These are phyloP conservation scores for Sorex maritimensis DNA, from an alignment of 2,797 vertebrate species.

Conservation along the genomic window DNA sequence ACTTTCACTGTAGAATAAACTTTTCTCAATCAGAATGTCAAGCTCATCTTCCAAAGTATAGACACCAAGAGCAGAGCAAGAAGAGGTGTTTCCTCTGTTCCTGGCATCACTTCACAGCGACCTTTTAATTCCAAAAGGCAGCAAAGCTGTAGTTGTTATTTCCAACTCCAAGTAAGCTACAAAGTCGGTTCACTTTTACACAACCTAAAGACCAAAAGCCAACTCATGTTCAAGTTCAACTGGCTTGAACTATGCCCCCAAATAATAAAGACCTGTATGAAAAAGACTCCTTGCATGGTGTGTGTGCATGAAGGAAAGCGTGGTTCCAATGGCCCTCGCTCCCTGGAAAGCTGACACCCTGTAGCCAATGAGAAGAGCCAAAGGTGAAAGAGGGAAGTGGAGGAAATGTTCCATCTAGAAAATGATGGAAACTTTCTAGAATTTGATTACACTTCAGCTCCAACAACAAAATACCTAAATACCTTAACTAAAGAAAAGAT, in stretches of 20 bases:
- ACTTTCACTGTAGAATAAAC: neutral
- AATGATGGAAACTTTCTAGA: neutral
- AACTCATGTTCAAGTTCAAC: neutral
- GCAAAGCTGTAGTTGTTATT: neutral
- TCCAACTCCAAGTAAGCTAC: neutral
- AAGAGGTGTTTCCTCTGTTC: neutral
- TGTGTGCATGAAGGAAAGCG: neutral
- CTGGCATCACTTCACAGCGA: neutral
- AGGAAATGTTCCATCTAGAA: neutral
- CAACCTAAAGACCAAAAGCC: conserved; percentile 44
- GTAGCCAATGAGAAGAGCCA: neutral
- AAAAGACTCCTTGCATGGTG: neutral
- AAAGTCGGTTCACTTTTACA: neutral
- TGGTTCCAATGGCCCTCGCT: neutral
- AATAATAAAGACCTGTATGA: neutral
- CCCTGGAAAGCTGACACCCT: neutral
- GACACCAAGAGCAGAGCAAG: neutral
- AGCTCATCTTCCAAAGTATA: conserved; percentile 36
- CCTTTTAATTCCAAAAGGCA: neutral
- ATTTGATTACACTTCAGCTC: neutral
- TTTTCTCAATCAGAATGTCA: neutral
- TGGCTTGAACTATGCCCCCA: neutral
- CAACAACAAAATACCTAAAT: conserved; percentile 12
- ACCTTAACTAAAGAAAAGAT: conserved; percentile 6
- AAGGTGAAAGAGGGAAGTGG: neutral